Evolutionary conservation across 1,140 invertebrate genomes (phyloP).

Genomic region (Eufriesea mexicana): DNA sequence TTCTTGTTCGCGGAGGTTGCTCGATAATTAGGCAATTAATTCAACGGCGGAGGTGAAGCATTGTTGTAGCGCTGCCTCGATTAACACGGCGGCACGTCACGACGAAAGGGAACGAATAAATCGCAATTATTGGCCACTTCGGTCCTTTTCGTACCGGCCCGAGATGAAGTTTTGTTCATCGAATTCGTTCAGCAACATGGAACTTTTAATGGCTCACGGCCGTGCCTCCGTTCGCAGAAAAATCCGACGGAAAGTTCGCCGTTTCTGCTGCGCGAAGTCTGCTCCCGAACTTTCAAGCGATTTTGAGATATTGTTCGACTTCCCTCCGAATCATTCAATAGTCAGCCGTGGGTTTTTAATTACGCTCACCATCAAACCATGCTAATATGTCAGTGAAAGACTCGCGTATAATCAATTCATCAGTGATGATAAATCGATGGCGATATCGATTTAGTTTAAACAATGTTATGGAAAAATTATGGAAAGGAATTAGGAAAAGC

Average conservation of each 20-base stretch:
- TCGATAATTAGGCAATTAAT: slow-evolving; percentile 51
- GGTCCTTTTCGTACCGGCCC: slow-evolving; percentile 28
- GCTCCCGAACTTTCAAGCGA: slow-evolving; percentile 50
- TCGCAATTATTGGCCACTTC: slow-evolving; percentile 63
- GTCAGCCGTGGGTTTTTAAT: slow-evolving; percentile 12
- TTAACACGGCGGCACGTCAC: slow-evolving; percentile 27
- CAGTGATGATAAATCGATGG: too few species aligned
- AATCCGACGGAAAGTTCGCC: slow-evolving; percentile 42
- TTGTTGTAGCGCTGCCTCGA: slow-evolving; percentile 25
- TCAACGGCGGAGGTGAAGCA: neutral
- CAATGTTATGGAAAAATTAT: too few species aligned
- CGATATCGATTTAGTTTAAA: too few species aligned
- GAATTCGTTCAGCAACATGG: slow-evolving; percentile 56
- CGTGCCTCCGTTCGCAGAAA: slow-evolving; percentile 37
- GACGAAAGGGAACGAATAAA: slow-evolving; percentile 41
- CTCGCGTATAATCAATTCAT: too few species aligned
- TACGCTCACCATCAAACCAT: neutral
- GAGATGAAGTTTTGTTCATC: slow-evolving; percentile 57
- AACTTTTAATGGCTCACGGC: slow-evolving; percentile 65
- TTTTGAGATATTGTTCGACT: slow-evolving; percentile 57
- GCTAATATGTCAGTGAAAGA: neutral
- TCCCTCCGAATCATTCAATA: slow-evolving; percentile 13
- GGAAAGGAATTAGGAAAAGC: too few species aligned
- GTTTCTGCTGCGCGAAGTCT: slow-evolving; percentile 37
- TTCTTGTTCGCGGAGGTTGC: neutral